phyloP scores from a whole-genome alignment of 2,113 vertebrate genomes.

The Gadus macrocephalus region DNA sequence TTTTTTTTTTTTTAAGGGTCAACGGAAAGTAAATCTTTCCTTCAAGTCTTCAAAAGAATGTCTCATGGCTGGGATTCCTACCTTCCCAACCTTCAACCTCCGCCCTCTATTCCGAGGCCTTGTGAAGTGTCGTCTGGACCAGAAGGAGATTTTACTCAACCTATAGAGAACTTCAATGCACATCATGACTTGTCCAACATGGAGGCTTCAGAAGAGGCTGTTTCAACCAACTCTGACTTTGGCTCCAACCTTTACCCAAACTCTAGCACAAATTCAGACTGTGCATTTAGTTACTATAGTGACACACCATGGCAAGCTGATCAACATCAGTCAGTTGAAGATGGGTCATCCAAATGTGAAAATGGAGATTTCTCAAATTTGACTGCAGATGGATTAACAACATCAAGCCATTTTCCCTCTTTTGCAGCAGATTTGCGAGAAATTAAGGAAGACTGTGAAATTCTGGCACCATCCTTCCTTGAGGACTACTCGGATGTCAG shows the following conservation, averaged over 20 bases:
- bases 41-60: conserved; percentile 46
- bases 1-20: conserved; percentile 50
- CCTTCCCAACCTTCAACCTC: conserved; percentile 38
- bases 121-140: conserved; percentile 46
- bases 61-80: conserved; percentile 63
- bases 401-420: conserved; percentile 35
- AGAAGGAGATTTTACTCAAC: conserved; percentile 46
- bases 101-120: conserved; percentile 44
- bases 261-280: conserved; percentile 45
- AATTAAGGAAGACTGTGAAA: conserved; percentile 51
- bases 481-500: conserved; percentile 66
- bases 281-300: conserved; percentile 43
- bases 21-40: conserved; percentile 14
- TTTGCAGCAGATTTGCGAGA: conserved; percentile 49
- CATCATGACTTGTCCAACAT: conserved; percentile 47
- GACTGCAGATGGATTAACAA: conserved; percentile 30
- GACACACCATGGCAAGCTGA: conserved; percentile 52
- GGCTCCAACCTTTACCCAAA: conserved; percentile 42
- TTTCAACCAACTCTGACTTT: conserved; percentile 45
- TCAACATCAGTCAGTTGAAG: conserved; percentile 40
- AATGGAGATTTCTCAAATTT: conserved; percentile 35
- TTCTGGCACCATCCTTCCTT: conserved; percentile 43
- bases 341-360: conserved; percentile 39
- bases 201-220: conserved; percentile 34
- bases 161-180: conserved; percentile 51